Percentiles rank a stretch among this genome's conserved stretches.
Conservation (phyloP, 2,888 invertebrate genomes). For the Perdita meconis region DNA sequence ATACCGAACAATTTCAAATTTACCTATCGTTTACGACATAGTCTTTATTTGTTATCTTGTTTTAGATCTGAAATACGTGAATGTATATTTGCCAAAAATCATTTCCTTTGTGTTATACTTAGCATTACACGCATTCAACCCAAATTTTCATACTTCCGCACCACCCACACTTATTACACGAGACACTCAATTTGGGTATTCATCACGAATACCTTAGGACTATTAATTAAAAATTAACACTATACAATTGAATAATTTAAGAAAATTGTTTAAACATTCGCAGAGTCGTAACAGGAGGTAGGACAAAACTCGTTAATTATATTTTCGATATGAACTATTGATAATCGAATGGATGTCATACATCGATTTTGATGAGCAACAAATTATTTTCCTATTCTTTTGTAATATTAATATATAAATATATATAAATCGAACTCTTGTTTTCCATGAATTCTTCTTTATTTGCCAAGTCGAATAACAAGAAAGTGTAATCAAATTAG, state of each 20-base stretch:
- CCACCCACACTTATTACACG: conserved; percentile 45
- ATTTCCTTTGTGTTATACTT: conserved; percentile 30
- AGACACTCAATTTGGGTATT: conserved; percentile 64
- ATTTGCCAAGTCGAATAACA: conserved; percentile 30
- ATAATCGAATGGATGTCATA: conserved; percentile 41
- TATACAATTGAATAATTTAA: conserved; percentile 71
- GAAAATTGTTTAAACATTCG: conserved; percentile 63
- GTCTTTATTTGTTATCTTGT: conserved; percentile 41
- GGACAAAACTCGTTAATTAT: conserved; percentile 61
- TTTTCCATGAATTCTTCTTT: conserved; percentile 30
- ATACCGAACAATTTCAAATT: conserved; percentile 49
- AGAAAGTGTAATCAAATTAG: conserved; percentile 17
- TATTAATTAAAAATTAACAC: conserved; percentile 65
- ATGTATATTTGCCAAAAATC: conserved; percentile 46
- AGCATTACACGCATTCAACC: conserved; percentile 46
- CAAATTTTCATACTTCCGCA: conserved; percentile 43
- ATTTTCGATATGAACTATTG: conserved; percentile 57
- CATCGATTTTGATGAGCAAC: conserved; percentile 32
- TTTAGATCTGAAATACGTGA: conserved; percentile 46
- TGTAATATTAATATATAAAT: too few species aligned
- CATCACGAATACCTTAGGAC: conserved; percentile 62
- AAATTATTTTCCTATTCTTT: conserved; percentile 22
- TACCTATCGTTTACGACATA: conserved; percentile 41
- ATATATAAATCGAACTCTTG: conserved; percentile 34
- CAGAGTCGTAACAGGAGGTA: conserved; percentile 68